Percentiles rank a stretch among this genome's conserved stretches.
Evolutionary conservation across 1,140 invertebrate species (phyloP).

Genomic region (Rhopalosiphum maidis): DNA sequence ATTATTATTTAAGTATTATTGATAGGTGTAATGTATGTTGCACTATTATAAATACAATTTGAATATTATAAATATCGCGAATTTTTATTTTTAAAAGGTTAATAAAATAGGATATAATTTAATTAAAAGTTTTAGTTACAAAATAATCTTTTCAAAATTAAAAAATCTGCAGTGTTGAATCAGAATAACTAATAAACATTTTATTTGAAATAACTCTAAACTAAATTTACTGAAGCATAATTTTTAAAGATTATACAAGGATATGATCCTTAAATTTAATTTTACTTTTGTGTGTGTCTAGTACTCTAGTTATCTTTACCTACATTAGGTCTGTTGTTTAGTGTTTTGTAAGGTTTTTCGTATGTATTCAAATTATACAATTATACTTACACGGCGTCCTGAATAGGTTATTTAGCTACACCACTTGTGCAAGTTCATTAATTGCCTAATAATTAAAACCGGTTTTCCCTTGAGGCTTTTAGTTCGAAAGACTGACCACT

Average conservation of each 20-base stretch:
- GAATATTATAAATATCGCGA: neutral
- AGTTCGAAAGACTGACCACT: neutral
- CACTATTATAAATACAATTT: too few relatives aligned
- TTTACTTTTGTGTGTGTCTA: neutral
- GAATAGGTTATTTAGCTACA: neutral
- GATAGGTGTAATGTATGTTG: neutral
- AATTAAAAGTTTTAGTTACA: neutral
- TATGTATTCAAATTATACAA: neutral
- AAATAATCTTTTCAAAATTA: neutral
- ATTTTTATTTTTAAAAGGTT: neutral
- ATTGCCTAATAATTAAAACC: neutral
- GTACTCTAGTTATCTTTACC: neutral
- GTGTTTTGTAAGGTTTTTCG: neutral
- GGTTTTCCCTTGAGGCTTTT: neutral
- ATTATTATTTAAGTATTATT: neutral
- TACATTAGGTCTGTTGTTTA: neutral
- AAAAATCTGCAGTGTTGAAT: neutral
- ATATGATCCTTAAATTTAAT: neutral
- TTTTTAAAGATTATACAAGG: neutral
- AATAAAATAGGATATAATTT: neutral
- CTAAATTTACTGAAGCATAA: neutral
- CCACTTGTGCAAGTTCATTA: neutral
- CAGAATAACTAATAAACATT: neutral
- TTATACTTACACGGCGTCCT: neutral
- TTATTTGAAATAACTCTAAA: neutral